These are phyloP conservation scores for Chelonia mydas DNA, from an alignment of 2,797 vertebrate species.

Conservation along the genomic window DNA sequence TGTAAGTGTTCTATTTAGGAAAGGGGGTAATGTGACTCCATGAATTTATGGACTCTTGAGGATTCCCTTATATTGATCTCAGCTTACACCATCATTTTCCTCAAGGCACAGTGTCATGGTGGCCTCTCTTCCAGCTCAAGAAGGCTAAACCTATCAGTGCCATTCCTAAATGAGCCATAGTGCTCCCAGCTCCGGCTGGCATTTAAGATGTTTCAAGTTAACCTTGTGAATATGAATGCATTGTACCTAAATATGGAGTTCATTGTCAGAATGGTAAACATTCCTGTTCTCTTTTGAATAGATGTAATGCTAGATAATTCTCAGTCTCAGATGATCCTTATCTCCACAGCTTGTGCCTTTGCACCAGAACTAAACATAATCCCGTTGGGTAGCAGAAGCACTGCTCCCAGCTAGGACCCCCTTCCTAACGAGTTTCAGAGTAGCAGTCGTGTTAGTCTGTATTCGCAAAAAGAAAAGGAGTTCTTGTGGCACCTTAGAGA, in stretches of 20 bases:
- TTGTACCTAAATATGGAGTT: neutral
- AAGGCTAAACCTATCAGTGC: neutral
- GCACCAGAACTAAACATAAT: neutral
- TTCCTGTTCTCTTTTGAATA: neutral
- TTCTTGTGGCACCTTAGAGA: no score
- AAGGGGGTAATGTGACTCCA: neutral
- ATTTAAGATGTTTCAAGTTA: neutral
- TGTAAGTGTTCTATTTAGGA: neutral
- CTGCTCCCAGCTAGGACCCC: neutral
- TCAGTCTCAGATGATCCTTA: neutral
- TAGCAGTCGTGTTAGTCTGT: no score
- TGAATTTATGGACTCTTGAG: neutral
- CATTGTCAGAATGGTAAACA: neutral
- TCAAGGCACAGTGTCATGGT: rapidly evolving
- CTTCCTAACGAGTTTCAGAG: neutral
- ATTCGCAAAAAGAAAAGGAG: no score
- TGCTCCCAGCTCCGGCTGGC: neutral
- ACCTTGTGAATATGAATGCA: neutral
- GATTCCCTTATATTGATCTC: neutral
- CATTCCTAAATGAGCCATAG: neutral
- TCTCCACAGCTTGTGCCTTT: neutral
- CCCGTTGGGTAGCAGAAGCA: neutral
- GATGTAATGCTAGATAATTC: neutral
- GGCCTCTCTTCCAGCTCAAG: neutral
- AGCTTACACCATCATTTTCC: neutral